Percentiles rank a stretch among this genome's conserved stretches.
Evolutionary conservation across 2,888 invertebrate species (phyloP).

Genomic region (Lasioglossum pauxillum): DNA sequence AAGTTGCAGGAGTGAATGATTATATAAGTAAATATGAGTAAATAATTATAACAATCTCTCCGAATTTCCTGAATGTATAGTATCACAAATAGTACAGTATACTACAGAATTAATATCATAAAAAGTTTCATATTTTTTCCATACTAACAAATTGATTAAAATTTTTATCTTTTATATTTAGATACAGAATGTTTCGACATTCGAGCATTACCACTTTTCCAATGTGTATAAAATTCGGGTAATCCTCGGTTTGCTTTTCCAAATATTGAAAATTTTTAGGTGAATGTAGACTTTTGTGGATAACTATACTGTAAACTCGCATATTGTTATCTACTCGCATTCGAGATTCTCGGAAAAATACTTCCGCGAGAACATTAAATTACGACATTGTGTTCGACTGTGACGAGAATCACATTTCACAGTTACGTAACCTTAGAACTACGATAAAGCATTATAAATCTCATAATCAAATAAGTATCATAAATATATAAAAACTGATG

Average conservation of each 20-base stretch:
- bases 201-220: background rate
- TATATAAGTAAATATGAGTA: too few species aligned
- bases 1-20: background rate
- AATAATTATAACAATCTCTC: background rate
- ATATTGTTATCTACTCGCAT: background rate
- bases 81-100: background rate
- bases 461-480: conserved; percentile 6
- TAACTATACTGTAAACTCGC: background rate
- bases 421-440: conserved; percentile 1
- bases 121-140: background rate
- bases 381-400: background rate
- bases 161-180: background rate
- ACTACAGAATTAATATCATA: background rate
- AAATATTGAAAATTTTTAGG: background rate
- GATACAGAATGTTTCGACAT: too few species aligned
- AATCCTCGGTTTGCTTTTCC: background rate
- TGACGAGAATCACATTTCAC: conserved; percentile 1
- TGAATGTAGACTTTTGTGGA: background rate
- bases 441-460: conserved; percentile 4
- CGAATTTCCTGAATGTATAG: background rate
- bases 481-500: conserved; percentile 23
- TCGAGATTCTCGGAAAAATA: background rate
- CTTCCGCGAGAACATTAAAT: background rate
- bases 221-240: background rate
- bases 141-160: background rate